Evolutionary conservation across 2,113 vertebrate species (phyloP).

Genomic region (Paratilapia polleni): DNA sequence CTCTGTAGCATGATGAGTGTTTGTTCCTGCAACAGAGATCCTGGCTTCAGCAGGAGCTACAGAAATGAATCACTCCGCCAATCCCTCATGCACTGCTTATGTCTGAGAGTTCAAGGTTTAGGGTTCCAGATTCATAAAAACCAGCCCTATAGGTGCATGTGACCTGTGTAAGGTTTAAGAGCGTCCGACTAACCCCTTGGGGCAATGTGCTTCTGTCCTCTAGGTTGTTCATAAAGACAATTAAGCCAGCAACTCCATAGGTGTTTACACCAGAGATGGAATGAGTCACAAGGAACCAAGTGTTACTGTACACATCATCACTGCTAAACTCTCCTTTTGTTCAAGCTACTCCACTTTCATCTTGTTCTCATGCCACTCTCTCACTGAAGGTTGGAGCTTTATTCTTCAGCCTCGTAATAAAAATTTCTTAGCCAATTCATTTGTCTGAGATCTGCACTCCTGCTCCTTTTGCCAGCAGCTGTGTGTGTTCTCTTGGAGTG

Average conservation of each 20-base stretch:
- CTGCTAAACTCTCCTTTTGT: background rate
- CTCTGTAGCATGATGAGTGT: background rate
- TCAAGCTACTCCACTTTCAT: background rate
- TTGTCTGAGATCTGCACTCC: background rate
- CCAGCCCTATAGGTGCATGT: background rate
- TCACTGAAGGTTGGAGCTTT: background rate
- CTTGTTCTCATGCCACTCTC: background rate
- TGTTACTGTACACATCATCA: background rate
- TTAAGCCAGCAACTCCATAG: background rate
- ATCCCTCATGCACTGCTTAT: background rate
- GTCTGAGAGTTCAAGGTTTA: background rate
- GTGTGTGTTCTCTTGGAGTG: background rate
- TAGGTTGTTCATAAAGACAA: background rate
- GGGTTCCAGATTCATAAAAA: background rate
- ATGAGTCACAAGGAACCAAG: background rate
- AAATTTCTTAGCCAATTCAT: background rate
- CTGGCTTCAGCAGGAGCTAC: too few relatives aligned
- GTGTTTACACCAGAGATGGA: background rate
- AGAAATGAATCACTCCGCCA: background rate
- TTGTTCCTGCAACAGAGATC: background rate
- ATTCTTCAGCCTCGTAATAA: background rate
- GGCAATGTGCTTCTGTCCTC: background rate
- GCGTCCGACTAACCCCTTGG: background rate
- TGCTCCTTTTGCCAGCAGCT: background rate
- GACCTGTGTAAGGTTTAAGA: background rate